Evolutionary conservation across 2,113 vertebrate genomes (phyloP).

Genomic region (Bufo gargarizans): DNA sequence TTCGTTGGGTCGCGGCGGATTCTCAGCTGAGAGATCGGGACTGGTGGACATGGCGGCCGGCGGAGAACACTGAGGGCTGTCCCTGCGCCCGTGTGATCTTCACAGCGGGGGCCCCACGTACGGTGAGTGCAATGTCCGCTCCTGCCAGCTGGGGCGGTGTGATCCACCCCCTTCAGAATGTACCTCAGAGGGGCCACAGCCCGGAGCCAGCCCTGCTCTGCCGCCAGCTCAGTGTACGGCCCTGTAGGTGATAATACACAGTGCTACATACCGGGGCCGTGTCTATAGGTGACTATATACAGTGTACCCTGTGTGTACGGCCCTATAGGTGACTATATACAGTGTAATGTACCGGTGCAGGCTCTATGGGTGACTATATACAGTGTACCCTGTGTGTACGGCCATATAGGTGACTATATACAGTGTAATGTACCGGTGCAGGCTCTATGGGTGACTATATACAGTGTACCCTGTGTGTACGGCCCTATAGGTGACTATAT

Average conservation of each 20-base stretch:
- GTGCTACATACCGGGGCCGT: not conserved
- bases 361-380: too few species aligned
- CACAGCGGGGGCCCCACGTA: not conserved
- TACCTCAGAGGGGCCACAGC: not conserved
- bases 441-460: too few species aligned
- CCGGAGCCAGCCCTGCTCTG: not conserved
- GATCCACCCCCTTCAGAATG: not conserved
- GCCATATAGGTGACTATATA: too few species aligned
- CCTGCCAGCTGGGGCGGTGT: not conserved
- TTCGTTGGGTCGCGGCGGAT: slow-evolving; percentile 21
- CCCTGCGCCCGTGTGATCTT: too few species aligned
- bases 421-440: too few species aligned
- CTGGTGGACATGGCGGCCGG: slow-evolving; percentile 27
- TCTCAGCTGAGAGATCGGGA: slow-evolving; percentile 18
- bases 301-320: too few species aligned
- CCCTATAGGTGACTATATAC: not conserved
- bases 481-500: too few species aligned
- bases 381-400: too few species aligned
- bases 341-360: not conserved
- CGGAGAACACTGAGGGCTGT: not conserved
- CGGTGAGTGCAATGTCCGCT: not conserved
- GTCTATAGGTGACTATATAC: not conserved
- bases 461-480: too few species aligned
- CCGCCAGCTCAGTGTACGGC: not conserved
- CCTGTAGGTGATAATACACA: not conserved